A percentile compares a stretch with the other conserved stretches of the same genome.
These are phyloP conservation scores for Ammodytes marinus DNA, from an alignment of 2,113 vertebrate species.

Conservation along the genomic window DNA sequence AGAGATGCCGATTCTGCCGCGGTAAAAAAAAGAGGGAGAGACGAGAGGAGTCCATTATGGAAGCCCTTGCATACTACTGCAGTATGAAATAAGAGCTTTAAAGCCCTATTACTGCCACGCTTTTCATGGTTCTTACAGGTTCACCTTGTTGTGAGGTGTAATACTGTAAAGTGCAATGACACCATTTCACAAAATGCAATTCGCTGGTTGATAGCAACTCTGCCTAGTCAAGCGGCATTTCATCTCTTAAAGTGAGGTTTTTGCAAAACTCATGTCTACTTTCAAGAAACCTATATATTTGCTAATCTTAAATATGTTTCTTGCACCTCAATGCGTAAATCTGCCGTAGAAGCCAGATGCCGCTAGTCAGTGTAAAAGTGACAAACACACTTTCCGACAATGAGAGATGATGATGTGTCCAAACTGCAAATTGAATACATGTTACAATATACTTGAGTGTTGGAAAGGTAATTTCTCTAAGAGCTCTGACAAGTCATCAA, in stretches of 20 bases:
- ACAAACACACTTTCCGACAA: background rate
- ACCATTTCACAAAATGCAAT: slow-evolving; percentile 10
- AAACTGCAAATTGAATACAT: background rate
- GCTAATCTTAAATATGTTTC: background rate
- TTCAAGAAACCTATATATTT: background rate
- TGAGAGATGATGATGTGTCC: background rate
- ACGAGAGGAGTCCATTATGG: slow-evolving; percentile 45
- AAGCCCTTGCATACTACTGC: slow-evolving; percentile 27
- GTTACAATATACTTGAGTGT: background rate
- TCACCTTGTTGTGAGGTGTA: slow-evolving; percentile 13
- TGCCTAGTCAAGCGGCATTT: background rate
- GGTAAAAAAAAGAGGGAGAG: slow-evolving; percentile 26
- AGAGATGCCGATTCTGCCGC: slow-evolving; percentile 34
- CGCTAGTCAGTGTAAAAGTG: background rate
- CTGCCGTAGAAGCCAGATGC: background rate
- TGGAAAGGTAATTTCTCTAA: background rate
- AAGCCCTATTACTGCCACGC: slow-evolving; percentile 32
- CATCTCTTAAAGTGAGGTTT: background rate
- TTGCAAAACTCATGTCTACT: background rate
- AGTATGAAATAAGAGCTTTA: slow-evolving; percentile 35
- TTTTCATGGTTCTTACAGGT: slow-evolving; percentile 27
- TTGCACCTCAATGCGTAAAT: background rate
- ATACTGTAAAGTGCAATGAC: slow-evolving; percentile 25
- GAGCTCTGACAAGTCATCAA: background rate
- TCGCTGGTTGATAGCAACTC: background rate